Conservation (phyloP, 2,797 vertebrate species). For the Chelon auratus region DNA sequence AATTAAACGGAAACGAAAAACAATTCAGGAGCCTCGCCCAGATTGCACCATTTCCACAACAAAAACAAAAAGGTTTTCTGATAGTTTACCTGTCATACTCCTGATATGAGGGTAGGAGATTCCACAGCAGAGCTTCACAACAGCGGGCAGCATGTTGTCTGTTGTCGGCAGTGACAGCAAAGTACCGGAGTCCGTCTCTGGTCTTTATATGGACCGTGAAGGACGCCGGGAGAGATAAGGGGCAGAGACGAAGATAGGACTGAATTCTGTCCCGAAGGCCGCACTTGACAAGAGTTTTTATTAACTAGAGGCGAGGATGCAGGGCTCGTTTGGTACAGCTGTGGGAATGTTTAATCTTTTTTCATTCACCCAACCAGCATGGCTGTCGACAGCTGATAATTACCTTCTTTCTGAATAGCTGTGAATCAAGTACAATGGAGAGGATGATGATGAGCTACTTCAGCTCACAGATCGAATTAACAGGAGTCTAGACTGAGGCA, state of each 20-base stretch:
- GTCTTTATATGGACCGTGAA: slow-evolving; percentile 83
- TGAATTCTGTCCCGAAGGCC: slow-evolving; percentile 73
- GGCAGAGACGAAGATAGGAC: slow-evolving; percentile 68
- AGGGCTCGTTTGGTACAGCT: not conserved
- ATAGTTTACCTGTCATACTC: slow-evolving; percentile 80
- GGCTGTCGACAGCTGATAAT: not conserved
- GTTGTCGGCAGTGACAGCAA: slow-evolving; percentile 59
- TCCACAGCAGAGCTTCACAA: slow-evolving; percentile 88
- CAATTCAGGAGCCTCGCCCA: not conserved
- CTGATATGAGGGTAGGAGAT: slow-evolving; percentile 87
- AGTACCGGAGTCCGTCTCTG: not conserved
- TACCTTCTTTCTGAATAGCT: not conserved
- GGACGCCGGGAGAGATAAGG: slow-evolving; percentile 82
- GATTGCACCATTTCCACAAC: not conserved
- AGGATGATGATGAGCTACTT: not conserved
- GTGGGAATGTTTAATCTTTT: no score
- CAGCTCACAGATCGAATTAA: no score
- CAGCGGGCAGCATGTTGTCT: slow-evolving; percentile 83
- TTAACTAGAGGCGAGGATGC: not conserved
- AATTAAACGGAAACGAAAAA: not conserved
- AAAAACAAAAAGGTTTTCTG: not conserved
- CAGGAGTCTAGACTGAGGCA: no score
- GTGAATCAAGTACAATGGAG: not conserved
- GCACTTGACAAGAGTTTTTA: slow-evolving; percentile 20
- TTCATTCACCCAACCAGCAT: not conserved